Evolutionary conservation across 2,113 vertebrate genomes (phyloP).

Genomic region (Bolborhynchus lineola): DNA sequence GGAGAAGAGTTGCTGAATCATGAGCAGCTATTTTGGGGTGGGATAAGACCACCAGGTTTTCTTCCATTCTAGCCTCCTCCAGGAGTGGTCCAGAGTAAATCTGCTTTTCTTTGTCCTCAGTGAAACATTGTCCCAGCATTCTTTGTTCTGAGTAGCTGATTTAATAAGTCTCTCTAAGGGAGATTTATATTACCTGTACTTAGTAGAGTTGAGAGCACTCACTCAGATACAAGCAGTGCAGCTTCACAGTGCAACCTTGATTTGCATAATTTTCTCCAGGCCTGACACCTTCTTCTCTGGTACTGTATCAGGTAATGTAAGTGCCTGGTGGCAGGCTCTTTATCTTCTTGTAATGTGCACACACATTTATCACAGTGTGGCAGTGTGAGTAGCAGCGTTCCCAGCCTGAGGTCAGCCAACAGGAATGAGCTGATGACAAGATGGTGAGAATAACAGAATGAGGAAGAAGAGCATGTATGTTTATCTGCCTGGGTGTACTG

Average conservation of each 20-base stretch:
- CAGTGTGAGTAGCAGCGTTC: fast-evolving
- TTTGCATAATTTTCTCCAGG: neutral
- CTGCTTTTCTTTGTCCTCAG: neutral
- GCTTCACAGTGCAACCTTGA: neutral
- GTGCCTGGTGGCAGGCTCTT: neutral
- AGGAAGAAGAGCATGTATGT: neutral
- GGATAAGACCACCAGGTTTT: neutral
- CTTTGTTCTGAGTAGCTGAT: neutral
- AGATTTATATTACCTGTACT: neutral
- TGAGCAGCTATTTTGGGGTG: neutral
- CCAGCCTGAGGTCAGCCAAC: neutral
- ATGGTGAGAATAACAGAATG: neutral
- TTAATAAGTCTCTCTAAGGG: neutral
- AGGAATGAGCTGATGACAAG: neutral
- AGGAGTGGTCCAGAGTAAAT: neutral
- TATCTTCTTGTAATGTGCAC: fast-evolving
- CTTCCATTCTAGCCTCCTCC: neutral
- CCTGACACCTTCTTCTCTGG: neutral
- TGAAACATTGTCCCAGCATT: neutral
- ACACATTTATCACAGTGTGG: fast-evolving
- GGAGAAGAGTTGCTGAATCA: neutral
- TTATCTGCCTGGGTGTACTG: neutral
- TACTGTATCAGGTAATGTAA: neutral
- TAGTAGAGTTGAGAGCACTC: neutral
- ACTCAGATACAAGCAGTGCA: neutral